phyloP scores from a whole-genome alignment of 2,113 vertebrate genomes.

The Dascyllus trimaculatus region DNA sequence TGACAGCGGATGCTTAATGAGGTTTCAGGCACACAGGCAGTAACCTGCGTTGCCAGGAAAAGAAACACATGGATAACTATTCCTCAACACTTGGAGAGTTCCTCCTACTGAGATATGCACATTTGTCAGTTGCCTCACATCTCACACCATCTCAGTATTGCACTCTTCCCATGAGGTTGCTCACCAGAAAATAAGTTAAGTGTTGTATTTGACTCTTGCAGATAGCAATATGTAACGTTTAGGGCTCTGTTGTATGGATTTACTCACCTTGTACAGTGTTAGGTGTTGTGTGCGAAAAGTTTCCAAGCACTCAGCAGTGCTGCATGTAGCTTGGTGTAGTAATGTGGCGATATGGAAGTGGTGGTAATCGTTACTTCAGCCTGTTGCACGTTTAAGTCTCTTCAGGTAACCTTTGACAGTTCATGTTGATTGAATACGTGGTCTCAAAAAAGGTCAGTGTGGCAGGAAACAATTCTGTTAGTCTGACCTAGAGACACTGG shows the following conservation, averaged over 20 bases:
- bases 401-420: too few relatives aligned
- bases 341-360: too few relatives aligned
- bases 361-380: too few relatives aligned
- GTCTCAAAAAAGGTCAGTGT: too few relatives aligned
- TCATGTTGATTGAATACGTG: too few relatives aligned
- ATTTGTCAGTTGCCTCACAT: slow-evolving; percentile 75
- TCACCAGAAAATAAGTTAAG: slow-evolving; percentile 21
- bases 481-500: too few relatives aligned
- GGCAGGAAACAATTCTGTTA: too few relatives aligned
- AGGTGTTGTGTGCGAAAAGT: too few relatives aligned
- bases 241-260: neutral
- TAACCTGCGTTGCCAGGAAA: slow-evolving; percentile 80
- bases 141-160: slow-evolving; percentile 36
- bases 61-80: slow-evolving; percentile 80
- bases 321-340: too few relatives aligned
- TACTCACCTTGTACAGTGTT: neutral
- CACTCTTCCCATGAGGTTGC: slow-evolving; percentile 19
- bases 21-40: slow-evolving; percentile 78
- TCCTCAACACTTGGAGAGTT: slow-evolving; percentile 73
- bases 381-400: too few relatives aligned
- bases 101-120: slow-evolving; percentile 63
- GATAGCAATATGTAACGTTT: slow-evolving; percentile 12
- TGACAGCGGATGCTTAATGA: slow-evolving; percentile 84
- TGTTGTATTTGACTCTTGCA: slow-evolving; percentile 19
- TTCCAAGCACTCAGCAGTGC: too few relatives aligned